Evolutionary conservation across 2,888 invertebrate species (phyloP).

Genomic region (Allolobophora icterica): DNA sequence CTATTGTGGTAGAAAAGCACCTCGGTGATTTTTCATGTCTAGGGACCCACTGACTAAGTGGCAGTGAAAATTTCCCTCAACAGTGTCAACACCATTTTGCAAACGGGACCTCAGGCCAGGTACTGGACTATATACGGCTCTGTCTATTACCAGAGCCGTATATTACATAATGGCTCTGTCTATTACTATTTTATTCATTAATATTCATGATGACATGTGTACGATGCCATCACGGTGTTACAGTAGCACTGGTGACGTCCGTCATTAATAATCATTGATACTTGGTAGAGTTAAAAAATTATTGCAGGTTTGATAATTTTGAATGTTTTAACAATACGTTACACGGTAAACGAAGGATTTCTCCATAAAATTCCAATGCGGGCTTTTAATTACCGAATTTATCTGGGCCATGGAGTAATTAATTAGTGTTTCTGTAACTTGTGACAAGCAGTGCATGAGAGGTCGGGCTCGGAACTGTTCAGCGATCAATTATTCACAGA

Average conservation of each 20-base stretch:
- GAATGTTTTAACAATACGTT: neutral
- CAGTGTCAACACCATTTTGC: no score
- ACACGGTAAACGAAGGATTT: neutral
- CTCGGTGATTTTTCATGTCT: no score
- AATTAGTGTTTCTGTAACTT: constrained; percentile 9
- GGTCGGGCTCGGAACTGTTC: neutral
- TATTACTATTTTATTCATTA: no score
- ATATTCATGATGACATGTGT: no score
- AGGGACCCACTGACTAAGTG: no score
- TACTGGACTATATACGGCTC: no score
- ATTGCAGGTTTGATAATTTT: neutral
- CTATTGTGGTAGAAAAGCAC: no score
- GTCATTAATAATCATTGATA: neutral
- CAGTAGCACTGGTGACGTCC: neutral
- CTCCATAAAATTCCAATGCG: neutral
- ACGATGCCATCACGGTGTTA: no score
- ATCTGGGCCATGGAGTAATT: neutral
- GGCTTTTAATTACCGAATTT: neutral
- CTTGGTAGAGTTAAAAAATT: neutral
- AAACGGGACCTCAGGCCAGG: no score
- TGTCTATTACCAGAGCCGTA: no score
- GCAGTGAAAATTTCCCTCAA: no score
- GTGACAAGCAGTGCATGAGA: neutral
- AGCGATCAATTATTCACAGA: neutral
- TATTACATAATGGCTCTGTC: no score